Percentiles rank a stretch among this genome's conserved stretches.
These are phyloP conservation scores for Drosophila orosa DNA, from an alignment of 1,140 invertebrate genomes.

Conservation along the genomic window DNA sequence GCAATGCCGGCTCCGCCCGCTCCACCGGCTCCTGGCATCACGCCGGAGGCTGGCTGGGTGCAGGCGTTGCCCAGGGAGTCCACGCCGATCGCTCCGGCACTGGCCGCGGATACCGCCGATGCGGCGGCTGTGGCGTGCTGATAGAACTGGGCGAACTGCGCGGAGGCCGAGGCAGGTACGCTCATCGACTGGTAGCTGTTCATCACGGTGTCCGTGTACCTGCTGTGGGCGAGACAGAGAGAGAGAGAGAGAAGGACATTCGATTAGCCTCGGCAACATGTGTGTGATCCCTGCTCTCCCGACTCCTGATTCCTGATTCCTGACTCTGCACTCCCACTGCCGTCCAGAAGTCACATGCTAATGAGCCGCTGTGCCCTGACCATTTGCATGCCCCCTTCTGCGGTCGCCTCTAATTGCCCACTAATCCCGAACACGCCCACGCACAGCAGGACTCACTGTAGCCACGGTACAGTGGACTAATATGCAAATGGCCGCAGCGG, in stretches of 20 bases:
- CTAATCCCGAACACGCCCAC: slow-evolving; percentile 67
- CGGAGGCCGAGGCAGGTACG: slow-evolving; percentile 81
- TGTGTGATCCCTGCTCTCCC: slow-evolving; percentile 10
- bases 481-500: slow-evolving; percentile 77
- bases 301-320: background rate
- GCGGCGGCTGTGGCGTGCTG: slow-evolving; percentile 90
- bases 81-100: slow-evolving; percentile 85
- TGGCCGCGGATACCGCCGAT: slow-evolving; percentile 86
- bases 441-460: slow-evolving; percentile 52
- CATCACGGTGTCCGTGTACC: slow-evolving; percentile 84
- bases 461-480: slow-evolving; percentile 20
- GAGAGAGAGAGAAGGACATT: slow-evolving; percentile 7
- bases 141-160: slow-evolving; percentile 92
- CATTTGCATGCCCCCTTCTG: slow-evolving; percentile 30
- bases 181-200: slow-evolving; percentile 84
- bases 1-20: slow-evolving; percentile 89
- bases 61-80: slow-evolving; percentile 84
- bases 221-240: slow-evolving; percentile 41
- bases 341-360: slow-evolving; percentile 55
- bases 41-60: slow-evolving; percentile 87
- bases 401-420: slow-evolving; percentile 64
- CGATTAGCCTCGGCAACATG: slow-evolving; percentile 44
- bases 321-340: background rate
- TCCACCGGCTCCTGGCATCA: slow-evolving; percentile 84
- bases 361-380: slow-evolving; percentile 53